Base-by-base conservation (phyloP, 1,140 invertebrate genomes). In the Bombus pyrosoma region DNA sequence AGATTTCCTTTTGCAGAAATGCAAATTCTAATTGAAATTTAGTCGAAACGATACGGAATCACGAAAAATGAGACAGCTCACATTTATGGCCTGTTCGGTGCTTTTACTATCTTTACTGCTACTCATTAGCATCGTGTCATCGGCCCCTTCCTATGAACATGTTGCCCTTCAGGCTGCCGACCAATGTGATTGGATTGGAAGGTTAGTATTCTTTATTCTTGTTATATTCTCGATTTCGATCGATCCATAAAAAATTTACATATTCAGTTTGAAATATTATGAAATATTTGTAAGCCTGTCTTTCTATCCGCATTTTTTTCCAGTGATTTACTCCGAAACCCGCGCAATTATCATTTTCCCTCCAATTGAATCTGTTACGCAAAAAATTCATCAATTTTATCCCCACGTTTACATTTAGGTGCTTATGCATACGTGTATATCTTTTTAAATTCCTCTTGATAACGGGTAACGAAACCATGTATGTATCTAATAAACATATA, bases 121-220 rank as follows among this genome's bases (percentile, higher is more conserved):
- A 79, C 66, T 91, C 74, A 81, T 72, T 69, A 77, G 73, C 83
- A 87, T 81, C 34, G 86, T 88, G 76, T 91, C 90, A 69, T 88
- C 91, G 76, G 92, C 93, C 79, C 91, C 92, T 43, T 89, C 91
- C 76, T 92, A 93, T 78, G 91, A 92, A 73, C 92, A 92, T 76
- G 87, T 89, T 73, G 88, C 89, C 41, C 85, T 91, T n/a, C 93
- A 92, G 32, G 88, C 92, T 43, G 94, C 92, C 2, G 95, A 95
- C 82, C 94, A 95, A 87, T 95, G 95, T 86, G 94, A 95, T 81
- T 95, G 95, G 95, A 93, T 92, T 87, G 95, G 94, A 92, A 95
- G 94, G 95, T 95, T 91, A 90, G 93, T 92, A 84, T 78, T 77
- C 47, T 47, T 76, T 80, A n/a, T 62, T 12, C 59, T 62, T 28